phyloP scores from a whole-genome alignment of 2,113 vertebrate species.

The Corythoichthys intestinalis region DNA sequence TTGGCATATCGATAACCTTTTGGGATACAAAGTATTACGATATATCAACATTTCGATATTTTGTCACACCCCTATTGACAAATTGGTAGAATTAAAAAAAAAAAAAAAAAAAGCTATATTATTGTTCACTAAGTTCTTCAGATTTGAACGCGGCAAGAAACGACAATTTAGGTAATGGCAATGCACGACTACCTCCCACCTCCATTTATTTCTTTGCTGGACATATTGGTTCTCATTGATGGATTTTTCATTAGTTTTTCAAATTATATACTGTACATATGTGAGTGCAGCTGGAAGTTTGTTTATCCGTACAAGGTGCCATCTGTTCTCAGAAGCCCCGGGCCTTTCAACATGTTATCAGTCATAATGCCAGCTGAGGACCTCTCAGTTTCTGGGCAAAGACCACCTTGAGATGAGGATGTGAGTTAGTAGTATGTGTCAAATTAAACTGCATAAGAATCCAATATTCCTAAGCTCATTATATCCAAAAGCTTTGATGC shows the following conservation, averaged over 20 bases:
- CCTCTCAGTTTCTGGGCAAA: not conserved
- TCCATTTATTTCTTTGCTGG: not conserved
- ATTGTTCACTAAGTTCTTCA: not conserved
- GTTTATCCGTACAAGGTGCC: conserved; percentile 2
- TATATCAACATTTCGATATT: too few relatives aligned
- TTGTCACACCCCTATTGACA: too few relatives aligned
- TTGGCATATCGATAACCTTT: too few relatives aligned
- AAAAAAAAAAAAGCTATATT: not conserved
- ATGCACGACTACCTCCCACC: too few relatives aligned
- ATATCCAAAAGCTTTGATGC: not conserved
- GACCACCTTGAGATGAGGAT: not conserved
- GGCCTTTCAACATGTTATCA: not conserved
- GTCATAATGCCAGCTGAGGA: not conserved
- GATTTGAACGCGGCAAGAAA: not conserved
- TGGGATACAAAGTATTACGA: too few relatives aligned
- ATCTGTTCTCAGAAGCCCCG: not conserved
- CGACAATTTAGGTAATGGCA: not conserved
- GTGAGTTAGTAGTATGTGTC: not conserved
- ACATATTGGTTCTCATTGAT: not conserved
- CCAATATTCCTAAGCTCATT: not conserved
- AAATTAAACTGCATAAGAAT: not conserved
- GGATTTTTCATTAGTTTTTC: not conserved
- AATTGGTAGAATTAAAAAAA: too few relatives aligned
- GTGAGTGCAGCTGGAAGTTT: not conserved
- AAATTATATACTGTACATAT: not conserved